Conservation (phyloP, 2,888 invertebrate genomes). For the Plagodis dolabraria region DNA sequence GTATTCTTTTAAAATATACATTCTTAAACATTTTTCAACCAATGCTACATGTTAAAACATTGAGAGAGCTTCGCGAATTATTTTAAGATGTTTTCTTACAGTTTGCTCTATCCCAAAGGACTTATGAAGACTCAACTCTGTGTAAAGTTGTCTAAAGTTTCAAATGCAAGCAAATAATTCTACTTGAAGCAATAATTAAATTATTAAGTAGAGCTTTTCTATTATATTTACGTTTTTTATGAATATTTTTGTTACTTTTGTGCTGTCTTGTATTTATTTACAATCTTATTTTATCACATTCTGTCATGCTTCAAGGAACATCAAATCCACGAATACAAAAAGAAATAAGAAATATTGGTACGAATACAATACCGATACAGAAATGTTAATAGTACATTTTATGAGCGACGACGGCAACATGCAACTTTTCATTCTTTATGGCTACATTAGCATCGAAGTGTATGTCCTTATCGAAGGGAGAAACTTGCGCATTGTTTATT, state of each 20-base stretch:
- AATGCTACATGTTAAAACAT: no score
- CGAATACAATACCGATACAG: background rate
- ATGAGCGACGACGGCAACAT: constrained; percentile 4
- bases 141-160: no score
- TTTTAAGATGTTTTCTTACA: no score
- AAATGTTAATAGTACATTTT: constrained; percentile 2
- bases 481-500: background rate
- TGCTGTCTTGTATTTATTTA: no score
- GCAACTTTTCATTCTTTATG: constrained; percentile 5
- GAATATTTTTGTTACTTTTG: background rate
- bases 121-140: no score
- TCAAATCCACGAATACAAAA: constrained; percentile 5
- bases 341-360: background rate
- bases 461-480: background rate
- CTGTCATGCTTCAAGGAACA: constrained; percentile 1
- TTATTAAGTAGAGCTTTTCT: background rate
- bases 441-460: constrained; percentile 1
- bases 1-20: no score
- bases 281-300: no score
- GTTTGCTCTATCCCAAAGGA: no score
- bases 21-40: no score
- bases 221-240: background rate
- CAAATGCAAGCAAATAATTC: no score
- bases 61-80: no score
- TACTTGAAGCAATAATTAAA: background rate